phyloP scores from a whole-genome alignment of 2,888 invertebrate species.

The Drosophila prolongata region DNA sequence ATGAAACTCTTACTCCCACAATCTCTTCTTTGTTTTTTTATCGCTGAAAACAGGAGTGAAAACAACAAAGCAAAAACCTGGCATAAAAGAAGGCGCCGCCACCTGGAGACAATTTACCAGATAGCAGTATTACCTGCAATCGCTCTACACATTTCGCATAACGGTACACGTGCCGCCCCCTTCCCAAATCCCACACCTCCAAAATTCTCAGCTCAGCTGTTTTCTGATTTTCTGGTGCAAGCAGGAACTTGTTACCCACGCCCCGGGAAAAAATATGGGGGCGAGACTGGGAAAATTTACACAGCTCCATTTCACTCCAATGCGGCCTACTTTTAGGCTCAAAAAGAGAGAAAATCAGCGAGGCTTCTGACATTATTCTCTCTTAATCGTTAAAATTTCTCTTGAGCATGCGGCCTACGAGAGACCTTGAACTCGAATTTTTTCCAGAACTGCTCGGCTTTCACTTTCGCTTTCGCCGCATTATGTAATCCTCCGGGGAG shows the following conservation, averaged over 20 bases:
- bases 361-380: not conserved
- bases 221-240: slow-evolving; percentile 58
- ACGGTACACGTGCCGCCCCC: slow-evolving; percentile 67
- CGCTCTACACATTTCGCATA: slow-evolving; percentile 51
- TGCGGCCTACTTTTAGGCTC: slow-evolving; percentile 76
- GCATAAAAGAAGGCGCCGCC: slow-evolving; percentile 9
- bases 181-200: slow-evolving; percentile 7
- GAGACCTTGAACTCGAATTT: slow-evolving; percentile 83
- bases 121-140: slow-evolving; percentile 65
- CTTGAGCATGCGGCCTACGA: slow-evolving; percentile 83
- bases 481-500: slow-evolving; percentile 63
- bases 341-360: slow-evolving; percentile 8
- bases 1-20: not conserved
- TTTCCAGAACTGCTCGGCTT: slow-evolving; percentile 19
- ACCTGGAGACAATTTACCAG: slow-evolving; percentile 34
- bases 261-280: slow-evolving; percentile 41
- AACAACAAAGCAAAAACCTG: slow-evolving; percentile 6
- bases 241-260: slow-evolving; percentile 68
- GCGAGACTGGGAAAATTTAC: slow-evolving; percentile 23
- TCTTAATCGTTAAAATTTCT: slow-evolving; percentile 23
- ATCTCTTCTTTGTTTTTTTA: slow-evolving; percentile 12
- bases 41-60: slow-evolving; percentile 16
- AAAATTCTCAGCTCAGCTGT: slow-evolving; percentile 61
- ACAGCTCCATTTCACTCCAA: slow-evolving; percentile 42
- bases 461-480: slow-evolving; percentile 51